phyloP scores from a whole-genome alignment of 2,888 invertebrate genomes.

The Andrena hattorfiana region DNA sequence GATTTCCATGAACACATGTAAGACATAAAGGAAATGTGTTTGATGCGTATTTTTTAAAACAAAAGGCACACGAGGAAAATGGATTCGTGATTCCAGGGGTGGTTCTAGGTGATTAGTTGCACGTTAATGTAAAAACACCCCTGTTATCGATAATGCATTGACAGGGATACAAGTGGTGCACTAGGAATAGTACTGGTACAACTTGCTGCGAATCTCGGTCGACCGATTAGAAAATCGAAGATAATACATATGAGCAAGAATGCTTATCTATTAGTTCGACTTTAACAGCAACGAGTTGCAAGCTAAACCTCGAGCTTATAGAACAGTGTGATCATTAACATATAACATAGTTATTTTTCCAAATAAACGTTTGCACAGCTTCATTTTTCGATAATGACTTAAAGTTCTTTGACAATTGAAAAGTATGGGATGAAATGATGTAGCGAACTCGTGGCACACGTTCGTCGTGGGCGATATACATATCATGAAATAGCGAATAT shows the following conservation, averaged over 20 bases:
- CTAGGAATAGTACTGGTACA: constrained; percentile 16
- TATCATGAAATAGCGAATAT: background rate
- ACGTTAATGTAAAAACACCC: constrained; percentile 50
- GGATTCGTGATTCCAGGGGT: too few species aligned
- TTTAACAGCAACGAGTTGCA: constrained; percentile 32
- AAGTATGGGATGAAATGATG: background rate
- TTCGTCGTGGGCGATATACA: background rate
- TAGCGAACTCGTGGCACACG: background rate
- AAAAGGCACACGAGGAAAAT: background rate
- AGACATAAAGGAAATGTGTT: background rate
- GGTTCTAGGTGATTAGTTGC: constrained; percentile 9
- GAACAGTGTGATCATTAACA: constrained; percentile 5
- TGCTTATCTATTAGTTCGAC: constrained; percentile 15
- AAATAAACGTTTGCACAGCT: background rate
- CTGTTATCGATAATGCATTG: constrained; percentile 46
- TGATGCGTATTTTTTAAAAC: background rate
- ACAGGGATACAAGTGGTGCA: constrained; percentile 21
- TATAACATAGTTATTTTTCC: constrained; percentile 9
- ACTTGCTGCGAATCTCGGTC: constrained; percentile 33
- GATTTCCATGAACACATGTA: too few species aligned
- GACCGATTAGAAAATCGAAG: constrained; percentile 45
- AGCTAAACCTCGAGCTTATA: constrained; percentile 7
- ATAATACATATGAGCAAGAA: constrained; percentile 30
- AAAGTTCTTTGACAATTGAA: background rate
- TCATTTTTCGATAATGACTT: too few species aligned